A percentile compares a stretch with the other conserved stretches of the same genome.
Conservation (phyloP, 2,113 vertebrate genomes). For the Columba janthina region DNA sequence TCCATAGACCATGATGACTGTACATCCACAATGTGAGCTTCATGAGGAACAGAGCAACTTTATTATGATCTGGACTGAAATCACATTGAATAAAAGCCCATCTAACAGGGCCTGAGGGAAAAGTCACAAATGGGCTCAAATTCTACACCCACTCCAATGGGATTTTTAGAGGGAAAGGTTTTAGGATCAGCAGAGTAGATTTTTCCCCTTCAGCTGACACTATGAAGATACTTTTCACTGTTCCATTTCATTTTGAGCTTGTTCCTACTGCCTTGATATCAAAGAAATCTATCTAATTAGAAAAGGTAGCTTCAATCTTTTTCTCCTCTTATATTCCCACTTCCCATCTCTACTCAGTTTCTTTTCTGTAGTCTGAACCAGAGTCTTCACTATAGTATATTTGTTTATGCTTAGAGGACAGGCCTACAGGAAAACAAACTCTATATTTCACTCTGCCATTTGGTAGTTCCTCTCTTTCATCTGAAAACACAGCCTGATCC, state of each 20-base stretch:
- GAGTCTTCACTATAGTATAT: not conserved
- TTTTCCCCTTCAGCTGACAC: not conserved
- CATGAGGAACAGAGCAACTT: conserved; percentile 50
- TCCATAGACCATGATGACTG: not conserved
- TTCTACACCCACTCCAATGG: not conserved
- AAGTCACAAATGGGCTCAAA: conserved; percentile 18
- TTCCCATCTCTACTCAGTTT: not conserved
- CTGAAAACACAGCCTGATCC: conserved; percentile 45
- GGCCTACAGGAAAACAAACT: conserved; percentile 50
- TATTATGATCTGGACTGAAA: conserved; percentile 57
- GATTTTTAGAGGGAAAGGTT: not conserved
- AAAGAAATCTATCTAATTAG: not conserved
- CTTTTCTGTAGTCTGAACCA: not conserved
- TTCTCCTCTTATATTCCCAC: not conserved
- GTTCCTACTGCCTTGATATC: not conserved
- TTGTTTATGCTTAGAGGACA: conserved; percentile 32
- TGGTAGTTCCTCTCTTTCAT: conserved; percentile 59
- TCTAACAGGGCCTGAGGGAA: conserved; percentile 35
- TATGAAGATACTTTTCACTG: not conserved
- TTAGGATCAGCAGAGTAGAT: not conserved
- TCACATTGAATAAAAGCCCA: conserved; percentile 33
- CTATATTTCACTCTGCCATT: conserved; percentile 29
- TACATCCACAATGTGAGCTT: conserved; percentile 43
- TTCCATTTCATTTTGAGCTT: not conserved
- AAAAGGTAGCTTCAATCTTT: not conserved